Conservation (phyloP, 2,888 invertebrate genomes). For the Synergus japonicus region DNA sequence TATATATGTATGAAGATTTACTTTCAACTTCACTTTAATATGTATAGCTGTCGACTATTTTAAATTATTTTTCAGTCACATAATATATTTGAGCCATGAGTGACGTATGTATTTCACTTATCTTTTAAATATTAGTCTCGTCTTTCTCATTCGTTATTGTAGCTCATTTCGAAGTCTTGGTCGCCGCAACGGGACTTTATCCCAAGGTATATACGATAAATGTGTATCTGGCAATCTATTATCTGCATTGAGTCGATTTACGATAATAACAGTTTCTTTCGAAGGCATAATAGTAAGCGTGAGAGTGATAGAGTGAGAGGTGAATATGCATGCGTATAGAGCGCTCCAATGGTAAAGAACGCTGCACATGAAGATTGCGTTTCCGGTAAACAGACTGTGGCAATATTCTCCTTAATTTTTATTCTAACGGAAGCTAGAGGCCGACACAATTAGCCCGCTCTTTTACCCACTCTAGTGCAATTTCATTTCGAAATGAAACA, state of each 20-base stretch:
- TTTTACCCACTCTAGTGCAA: conserved; percentile 12
- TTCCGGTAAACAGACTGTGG: conserved; percentile 37
- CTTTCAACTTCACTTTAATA: neutral
- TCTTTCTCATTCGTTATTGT: neutral
- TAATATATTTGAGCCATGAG: conserved; percentile 16
- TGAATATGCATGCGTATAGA: conserved; percentile 11
- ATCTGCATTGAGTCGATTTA: conserved; percentile 18
- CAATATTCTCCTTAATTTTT: conserved; percentile 35
- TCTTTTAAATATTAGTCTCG: conserved; percentile 12
- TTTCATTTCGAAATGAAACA: conserved; percentile 33
- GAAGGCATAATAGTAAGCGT: conserved; percentile 17
- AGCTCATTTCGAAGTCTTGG: neutral
- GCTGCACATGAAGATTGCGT: conserved; percentile 29
- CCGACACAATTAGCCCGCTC: conserved; percentile 26
- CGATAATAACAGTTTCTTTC: conserved; percentile 38
- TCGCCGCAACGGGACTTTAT: conserved; percentile 33
- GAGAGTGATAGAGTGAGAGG: conserved; percentile 37
- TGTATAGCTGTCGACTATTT: neutral
- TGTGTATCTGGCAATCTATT: conserved; percentile 12
- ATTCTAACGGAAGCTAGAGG: conserved; percentile 32
- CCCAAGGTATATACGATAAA: conserved; percentile 10
- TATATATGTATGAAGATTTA: neutral
- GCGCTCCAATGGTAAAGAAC: conserved; percentile 3
- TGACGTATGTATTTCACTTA: conserved; percentile 14
- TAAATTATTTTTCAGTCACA: neutral